phyloP scores from a whole-genome alignment of 2,797 vertebrate genomes.

The Graptemys geographica region DNA sequence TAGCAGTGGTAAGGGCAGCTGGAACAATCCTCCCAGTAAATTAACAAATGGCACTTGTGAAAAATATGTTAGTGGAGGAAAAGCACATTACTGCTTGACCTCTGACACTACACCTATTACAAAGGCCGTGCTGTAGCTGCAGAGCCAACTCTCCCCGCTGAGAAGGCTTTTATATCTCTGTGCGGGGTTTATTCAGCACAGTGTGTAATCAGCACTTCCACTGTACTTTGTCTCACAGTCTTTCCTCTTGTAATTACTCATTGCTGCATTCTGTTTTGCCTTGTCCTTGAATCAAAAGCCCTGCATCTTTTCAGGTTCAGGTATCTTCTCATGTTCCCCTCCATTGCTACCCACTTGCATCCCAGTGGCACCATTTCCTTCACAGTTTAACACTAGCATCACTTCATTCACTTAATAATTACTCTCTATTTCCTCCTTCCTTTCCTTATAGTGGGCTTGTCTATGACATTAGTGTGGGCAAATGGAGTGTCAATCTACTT shows the following conservation, averaged over 20 bases:
- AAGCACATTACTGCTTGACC: constrained; percentile 13
- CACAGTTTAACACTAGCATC: background rate
- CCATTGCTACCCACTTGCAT: background rate
- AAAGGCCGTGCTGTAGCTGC: constrained; percentile 18
- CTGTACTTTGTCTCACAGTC: background rate
- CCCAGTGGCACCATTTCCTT: background rate
- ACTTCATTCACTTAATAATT: background rate
- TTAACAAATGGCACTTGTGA: constrained; percentile 38
- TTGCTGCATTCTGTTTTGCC: background rate
- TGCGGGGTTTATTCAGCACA: background rate
- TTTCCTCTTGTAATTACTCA: constrained; percentile 4
- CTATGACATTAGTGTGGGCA: background rate
- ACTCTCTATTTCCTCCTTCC: background rate
- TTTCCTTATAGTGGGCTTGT: background rate
- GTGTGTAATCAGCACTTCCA: background rate
- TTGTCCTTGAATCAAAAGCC: background rate
- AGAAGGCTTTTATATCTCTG: background rate
- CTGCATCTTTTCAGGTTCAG: background rate
- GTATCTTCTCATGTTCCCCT: background rate
- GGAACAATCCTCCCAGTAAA: constrained; percentile 18
- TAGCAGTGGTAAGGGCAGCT: background rate
- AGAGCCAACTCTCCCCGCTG: background rate
- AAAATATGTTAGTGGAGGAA: constrained; percentile 30
- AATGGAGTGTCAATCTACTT: background rate
- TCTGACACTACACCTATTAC: constrained; percentile 11